phyloP scores from a whole-genome alignment of 1,140 invertebrate genomes.

The Ganaspis sp. region DNA sequence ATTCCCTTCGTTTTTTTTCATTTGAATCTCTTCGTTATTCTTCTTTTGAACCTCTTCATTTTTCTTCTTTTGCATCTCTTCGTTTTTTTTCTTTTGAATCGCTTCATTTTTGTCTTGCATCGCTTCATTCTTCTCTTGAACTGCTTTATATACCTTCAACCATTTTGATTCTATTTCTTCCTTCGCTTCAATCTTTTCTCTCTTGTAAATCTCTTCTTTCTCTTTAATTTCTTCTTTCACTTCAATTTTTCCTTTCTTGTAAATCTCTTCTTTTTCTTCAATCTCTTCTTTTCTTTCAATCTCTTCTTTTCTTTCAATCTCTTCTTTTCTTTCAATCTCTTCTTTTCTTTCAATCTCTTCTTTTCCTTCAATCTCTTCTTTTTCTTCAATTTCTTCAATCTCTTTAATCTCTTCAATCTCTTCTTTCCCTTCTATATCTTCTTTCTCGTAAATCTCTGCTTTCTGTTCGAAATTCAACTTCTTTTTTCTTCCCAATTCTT shows the following conservation, averaged over 20 bases:
- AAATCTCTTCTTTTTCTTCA: no score
- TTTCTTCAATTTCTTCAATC: neutral
- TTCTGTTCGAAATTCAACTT: neutral
- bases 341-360: no score
- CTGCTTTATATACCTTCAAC: no score
- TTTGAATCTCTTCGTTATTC: no score
- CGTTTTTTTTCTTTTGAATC: neutral
- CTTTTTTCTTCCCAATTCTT: neutral
- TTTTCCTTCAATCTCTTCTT: neutral
- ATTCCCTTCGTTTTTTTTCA: no score
- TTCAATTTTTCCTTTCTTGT: no score
- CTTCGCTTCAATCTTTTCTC: neutral
- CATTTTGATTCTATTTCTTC: no score
- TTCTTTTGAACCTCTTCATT: no score
- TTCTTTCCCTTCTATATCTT: neutral
- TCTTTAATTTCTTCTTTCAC: neutral
- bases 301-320: neutral
- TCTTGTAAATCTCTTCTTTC: neutral
- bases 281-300: neutral
- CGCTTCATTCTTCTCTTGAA: no score
- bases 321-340: neutral
- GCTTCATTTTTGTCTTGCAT: no score
- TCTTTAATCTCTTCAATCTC: neutral
- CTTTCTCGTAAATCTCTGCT: neutral
- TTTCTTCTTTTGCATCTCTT: neutral